Conservation (phyloP, 1,140 invertebrate genomes). For the Aphelinus atriplicis region DNA sequence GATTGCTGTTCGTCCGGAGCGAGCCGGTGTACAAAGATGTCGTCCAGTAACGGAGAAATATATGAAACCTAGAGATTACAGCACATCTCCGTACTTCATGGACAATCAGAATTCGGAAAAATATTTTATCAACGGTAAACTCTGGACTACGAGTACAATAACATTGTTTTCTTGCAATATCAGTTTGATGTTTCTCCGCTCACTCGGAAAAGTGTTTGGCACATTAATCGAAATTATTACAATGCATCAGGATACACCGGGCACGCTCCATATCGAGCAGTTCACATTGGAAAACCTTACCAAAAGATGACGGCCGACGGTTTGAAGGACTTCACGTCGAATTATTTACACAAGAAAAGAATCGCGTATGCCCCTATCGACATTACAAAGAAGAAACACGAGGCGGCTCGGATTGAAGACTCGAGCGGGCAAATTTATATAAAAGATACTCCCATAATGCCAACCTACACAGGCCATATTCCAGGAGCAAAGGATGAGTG, state of each 20-base stretch:
- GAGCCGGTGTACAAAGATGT: slow-evolving; percentile 69
- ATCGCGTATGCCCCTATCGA: slow-evolving; percentile 76
- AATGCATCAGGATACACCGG: slow-evolving; percentile 69
- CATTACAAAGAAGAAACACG: slow-evolving; percentile 60
- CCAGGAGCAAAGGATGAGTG: slow-evolving; percentile 75
- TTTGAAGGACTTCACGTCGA: slow-evolving; percentile 75
- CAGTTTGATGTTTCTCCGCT: too few relatives aligned
- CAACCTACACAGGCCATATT: slow-evolving; percentile 78
- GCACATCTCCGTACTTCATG: slow-evolving; percentile 76
- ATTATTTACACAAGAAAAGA: slow-evolving; percentile 73
- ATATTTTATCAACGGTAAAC: slow-evolving; percentile 64
- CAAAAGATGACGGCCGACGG: slow-evolving; percentile 72
- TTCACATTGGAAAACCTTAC: slow-evolving; percentile 72
- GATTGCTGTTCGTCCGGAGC: slow-evolving; percentile 72
- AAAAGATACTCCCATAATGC: slow-evolving; percentile 75
- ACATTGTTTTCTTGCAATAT: too few relatives aligned
- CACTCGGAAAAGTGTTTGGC: too few relatives aligned
- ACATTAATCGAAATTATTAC: too few relatives aligned
- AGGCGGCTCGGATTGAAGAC: slow-evolving; percentile 18
- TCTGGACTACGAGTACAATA: too few relatives aligned
- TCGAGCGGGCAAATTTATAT: slow-evolving; percentile 71
- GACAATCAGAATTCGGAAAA: slow-evolving; percentile 73
- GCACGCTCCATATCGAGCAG: slow-evolving; percentile 74
- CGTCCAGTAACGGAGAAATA: slow-evolving; percentile 69
- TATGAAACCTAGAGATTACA: slow-evolving; percentile 67